Base-by-base conservation (phyloP, 64 coral and sea anemone genomes). In the Trachythela sp. region DNA sequence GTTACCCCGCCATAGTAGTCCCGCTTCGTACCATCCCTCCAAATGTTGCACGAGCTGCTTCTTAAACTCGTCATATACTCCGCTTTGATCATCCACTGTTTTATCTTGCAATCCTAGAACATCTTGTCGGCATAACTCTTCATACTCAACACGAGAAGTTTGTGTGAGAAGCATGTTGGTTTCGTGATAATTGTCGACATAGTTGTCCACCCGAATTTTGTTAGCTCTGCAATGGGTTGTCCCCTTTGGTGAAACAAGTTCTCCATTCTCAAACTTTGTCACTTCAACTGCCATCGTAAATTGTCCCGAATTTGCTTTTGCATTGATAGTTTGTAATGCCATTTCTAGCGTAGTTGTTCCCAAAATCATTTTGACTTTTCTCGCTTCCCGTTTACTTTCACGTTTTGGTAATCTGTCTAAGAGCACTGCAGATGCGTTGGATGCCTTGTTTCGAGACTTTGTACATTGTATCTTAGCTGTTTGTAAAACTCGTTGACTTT, bases 221-320 rank as follows among this genome's bases (percentile, higher is more conserved):
- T n/a, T n/a, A n/a, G n/a, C n/a, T n/a, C n/a, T n/a, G n/a, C n/a
- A n/a, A n/a, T 31, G 20, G 36, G 26, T 72, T 8, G n/a, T 34
- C 67, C 35, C 35, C 67, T 71, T 34, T n/a, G 27, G 33, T 26
- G 76, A 18, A 37, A 40, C 33, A 18, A 83, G 76, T 37, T 83
- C 76, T 1, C 26, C 33, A 1, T 83, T 83, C 17, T 83, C 76
- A 33, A 83, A 17, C 31, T 40, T 83, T 64, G 68, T 29, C 14
- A 89, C 70, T 38, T 80, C 42, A 4, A 89, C 70, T 18, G 59
- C n/a, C 10, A 89, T 89, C 2, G 48, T 7, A 13, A 90, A 85
- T 20, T 29, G 35, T 42, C 77, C 37, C 0, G 51, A 24, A 6
- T 34, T 48, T 29, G 20, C 77, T 51, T 90, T 39, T 26, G 58